These are phyloP conservation scores for Spinus olivaceus DNA, from an alignment of 2,797 vertebrate genomes.

Conservation along the genomic window DNA sequence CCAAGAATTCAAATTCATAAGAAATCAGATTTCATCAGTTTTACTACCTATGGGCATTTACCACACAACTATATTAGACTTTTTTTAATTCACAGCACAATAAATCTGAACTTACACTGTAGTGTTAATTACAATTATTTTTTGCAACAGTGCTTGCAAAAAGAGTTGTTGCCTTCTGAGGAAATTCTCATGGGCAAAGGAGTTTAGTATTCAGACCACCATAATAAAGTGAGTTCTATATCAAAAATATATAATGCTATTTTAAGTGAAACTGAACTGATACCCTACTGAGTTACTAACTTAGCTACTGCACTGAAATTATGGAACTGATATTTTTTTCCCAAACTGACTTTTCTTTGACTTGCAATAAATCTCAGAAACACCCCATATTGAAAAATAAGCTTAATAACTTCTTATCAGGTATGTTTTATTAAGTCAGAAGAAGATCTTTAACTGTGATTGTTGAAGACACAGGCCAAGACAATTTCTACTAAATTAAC, in stretches of 20 bases:
- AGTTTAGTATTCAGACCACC: not conserved
- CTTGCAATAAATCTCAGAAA: not conserved
- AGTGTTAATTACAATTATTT: not conserved
- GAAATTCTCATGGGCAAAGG: not conserved
- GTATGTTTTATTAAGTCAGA: not conserved
- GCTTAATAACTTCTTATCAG: not conserved
- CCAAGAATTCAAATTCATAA: not conserved
- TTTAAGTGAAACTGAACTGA: not conserved
- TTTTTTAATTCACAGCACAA: not conserved
- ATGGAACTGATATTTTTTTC: not conserved
- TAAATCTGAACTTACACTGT: not conserved
- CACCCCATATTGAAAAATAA: not conserved
- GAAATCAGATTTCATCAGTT: not conserved
- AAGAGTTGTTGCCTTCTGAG: not conserved
- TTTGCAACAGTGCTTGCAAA: not conserved
- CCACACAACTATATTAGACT: not conserved
- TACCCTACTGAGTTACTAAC: not conserved
- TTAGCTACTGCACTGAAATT: not conserved
- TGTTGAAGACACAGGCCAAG: not conserved
- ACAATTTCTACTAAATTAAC: not conserved
- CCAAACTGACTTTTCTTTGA: not conserved
- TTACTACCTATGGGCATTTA: not conserved
- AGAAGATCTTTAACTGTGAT: not conserved
- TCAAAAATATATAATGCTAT: not conserved
- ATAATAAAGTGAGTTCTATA: not conserved